A percentile compares a stretch with the other conserved stretches of the same genome.
Evolutionary conservation across 2,113 vertebrate genomes (phyloP).

Genomic region (Aleadryas rufinucha): DNA sequence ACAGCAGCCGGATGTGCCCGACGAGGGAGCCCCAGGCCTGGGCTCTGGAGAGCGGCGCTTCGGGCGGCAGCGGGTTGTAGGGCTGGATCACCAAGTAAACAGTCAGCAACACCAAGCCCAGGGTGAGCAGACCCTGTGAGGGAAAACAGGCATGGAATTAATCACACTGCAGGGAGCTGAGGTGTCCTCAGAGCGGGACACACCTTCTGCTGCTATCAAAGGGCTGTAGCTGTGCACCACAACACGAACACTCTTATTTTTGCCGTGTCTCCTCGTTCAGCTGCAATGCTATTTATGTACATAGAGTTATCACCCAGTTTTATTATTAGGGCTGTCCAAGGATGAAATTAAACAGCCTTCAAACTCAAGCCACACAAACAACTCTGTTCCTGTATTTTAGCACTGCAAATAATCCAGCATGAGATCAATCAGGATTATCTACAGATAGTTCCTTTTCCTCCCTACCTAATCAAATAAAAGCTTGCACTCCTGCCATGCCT

Average conservation of each 20-base stretch:
- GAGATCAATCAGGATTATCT: background rate
- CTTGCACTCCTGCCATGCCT: background rate
- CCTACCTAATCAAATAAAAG: background rate
- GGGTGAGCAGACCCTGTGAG: conserved; percentile 77
- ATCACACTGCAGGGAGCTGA: background rate
- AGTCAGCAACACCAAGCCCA: conserved; percentile 82
- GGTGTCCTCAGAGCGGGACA: background rate
- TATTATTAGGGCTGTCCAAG: background rate
- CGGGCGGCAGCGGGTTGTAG: conserved; percentile 74
- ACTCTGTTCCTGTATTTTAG: background rate
- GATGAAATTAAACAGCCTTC: background rate
- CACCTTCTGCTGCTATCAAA: background rate
- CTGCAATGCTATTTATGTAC: background rate
- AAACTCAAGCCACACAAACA: background rate
- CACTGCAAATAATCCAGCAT: background rate
- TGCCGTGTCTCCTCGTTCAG: background rate
- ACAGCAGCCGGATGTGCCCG: conserved; percentile 85
- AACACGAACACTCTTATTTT: background rate
- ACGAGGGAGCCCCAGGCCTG: conserved; percentile 87
- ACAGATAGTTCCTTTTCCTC: background rate
- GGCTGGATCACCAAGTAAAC: conserved; percentile 85
- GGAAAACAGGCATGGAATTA: conserved; percentile 3
- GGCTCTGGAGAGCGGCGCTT: conserved; percentile 73
- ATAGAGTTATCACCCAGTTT: background rate
- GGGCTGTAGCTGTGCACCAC: background rate